phyloP scores from a whole-genome alignment of 2,888 invertebrate species.

The Teleiodes luculella region DNA sequence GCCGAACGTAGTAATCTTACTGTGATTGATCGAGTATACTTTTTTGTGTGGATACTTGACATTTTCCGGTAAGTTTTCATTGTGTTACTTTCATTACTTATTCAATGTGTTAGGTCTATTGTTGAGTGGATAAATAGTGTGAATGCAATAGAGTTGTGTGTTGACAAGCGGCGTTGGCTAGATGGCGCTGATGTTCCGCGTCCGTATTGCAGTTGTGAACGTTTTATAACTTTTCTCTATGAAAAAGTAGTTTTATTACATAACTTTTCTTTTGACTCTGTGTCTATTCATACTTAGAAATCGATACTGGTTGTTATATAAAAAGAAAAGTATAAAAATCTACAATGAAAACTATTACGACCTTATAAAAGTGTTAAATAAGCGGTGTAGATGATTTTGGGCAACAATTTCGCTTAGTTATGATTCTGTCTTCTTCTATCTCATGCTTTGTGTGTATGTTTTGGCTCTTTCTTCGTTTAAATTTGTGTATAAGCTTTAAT shows the following conservation, averaged over 20 bases:
- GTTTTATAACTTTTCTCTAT: constrained; percentile 34
- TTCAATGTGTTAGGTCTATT: too few species aligned
- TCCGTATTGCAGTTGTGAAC: constrained; percentile 63
- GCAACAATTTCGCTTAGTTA: background rate
- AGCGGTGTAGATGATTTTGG: too few species aligned
- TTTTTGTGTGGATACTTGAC: background rate
- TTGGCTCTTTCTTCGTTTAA: background rate
- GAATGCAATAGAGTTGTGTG: background rate
- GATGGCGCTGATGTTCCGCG: constrained; percentile 58
- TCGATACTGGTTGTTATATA: too few species aligned
- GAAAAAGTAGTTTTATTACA: constrained; percentile 36
- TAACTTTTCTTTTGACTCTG: constrained; percentile 27
- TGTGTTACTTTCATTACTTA: too few species aligned
- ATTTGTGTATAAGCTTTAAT: background rate
- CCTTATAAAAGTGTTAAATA: too few species aligned
- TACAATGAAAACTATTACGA: too few species aligned
- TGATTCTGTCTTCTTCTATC: background rate
- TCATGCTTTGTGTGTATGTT: background rate
- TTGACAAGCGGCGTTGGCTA: constrained; percentile 32
- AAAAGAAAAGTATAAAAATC: too few species aligned
- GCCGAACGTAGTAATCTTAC: background rate
- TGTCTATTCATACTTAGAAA: background rate
- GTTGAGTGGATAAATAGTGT: background rate
- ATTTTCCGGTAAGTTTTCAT: constrained; percentile 17
- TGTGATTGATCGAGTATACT: constrained; percentile 15